Percentiles rank a stretch among this genome's conserved stretches.
phyloP scores from a whole-genome alignment of 2,113 vertebrate species.

The Tupaia tana region DNA sequence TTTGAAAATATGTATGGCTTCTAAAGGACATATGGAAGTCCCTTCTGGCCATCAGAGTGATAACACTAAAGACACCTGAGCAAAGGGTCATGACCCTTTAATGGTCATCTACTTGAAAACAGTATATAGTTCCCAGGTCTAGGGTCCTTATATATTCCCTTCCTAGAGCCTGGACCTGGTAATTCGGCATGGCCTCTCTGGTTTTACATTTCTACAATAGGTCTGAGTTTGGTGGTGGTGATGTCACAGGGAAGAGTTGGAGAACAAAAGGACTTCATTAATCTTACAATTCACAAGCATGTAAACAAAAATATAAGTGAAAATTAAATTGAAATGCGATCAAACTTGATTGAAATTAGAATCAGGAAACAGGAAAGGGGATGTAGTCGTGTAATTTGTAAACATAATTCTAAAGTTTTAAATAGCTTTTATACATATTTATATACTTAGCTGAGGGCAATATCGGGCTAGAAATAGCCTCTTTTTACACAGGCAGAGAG shows the following conservation, averaged over 20 bases:
- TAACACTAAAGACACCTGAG: not conserved
- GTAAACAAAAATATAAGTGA: slow-evolving; percentile 37
- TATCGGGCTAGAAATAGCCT: not conserved
- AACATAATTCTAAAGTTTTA: not conserved
- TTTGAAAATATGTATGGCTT: not conserved
- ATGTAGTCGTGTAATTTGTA: not conserved
- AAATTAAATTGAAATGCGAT: slow-evolving; percentile 47
- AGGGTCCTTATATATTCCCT: not conserved
- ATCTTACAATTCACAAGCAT: slow-evolving; percentile 25
- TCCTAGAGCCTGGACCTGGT: not conserved
- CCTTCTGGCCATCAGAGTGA: not conserved
- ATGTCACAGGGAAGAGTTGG: not conserved
- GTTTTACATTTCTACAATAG: not conserved
- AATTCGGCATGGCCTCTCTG: not conserved
- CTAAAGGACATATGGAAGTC: not conserved
- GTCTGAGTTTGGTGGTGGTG: not conserved
- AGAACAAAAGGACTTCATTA: not conserved
- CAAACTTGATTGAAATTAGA: slow-evolving; percentile 1
- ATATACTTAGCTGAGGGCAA: not conserved
- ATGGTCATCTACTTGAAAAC: not conserved
- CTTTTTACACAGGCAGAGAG: not conserved
- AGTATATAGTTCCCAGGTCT: not conserved
- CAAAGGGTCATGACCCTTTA: not conserved
- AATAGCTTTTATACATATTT: slow-evolving; percentile 6
- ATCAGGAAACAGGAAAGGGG: not conserved